A percentile compares a stretch with the other conserved stretches of the same genome.
Evolutionary conservation across 2,113 vertebrate genomes (phyloP).

Genomic region (Tringa solitaria): DNA sequence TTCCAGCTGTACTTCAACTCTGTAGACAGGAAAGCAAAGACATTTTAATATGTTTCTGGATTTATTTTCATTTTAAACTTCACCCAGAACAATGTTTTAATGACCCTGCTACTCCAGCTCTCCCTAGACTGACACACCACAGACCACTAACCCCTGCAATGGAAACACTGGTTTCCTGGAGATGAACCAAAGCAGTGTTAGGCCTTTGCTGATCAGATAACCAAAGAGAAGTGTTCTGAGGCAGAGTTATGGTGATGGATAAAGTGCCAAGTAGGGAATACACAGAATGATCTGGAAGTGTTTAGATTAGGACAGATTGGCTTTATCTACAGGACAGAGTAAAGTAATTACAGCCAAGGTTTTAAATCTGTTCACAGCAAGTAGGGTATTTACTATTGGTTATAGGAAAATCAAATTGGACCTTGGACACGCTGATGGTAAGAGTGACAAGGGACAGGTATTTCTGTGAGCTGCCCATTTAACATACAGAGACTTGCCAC

Average conservation of each 20-base stretch:
- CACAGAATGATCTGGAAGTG: neutral
- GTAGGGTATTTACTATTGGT: neutral
- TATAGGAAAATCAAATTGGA: neutral
- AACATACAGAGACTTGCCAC: neutral
- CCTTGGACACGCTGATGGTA: neutral
- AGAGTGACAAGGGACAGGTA: neutral
- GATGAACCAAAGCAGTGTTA: neutral
- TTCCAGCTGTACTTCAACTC: neutral
- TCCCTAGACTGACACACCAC: neutral
- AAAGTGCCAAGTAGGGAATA: neutral
- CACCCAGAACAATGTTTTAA: neutral
- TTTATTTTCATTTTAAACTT: neutral
- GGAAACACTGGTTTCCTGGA: neutral
- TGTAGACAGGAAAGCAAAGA: neutral
- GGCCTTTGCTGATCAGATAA: neutral
- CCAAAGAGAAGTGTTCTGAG: neutral
- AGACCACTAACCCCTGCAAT: neutral
- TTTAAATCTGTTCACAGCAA: neutral
- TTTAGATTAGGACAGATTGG: neutral
- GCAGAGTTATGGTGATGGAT: neutral
- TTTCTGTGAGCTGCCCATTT: neutral
- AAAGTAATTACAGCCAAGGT: neutral
- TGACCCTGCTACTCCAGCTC: neutral
- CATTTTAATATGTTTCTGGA: neutral
- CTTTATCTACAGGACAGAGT: neutral